Percentiles rank a stretch among this genome's conserved stretches.
phyloP scores from a whole-genome alignment of 2,888 invertebrate species.

The Temnothorax unifasciatus region DNA sequence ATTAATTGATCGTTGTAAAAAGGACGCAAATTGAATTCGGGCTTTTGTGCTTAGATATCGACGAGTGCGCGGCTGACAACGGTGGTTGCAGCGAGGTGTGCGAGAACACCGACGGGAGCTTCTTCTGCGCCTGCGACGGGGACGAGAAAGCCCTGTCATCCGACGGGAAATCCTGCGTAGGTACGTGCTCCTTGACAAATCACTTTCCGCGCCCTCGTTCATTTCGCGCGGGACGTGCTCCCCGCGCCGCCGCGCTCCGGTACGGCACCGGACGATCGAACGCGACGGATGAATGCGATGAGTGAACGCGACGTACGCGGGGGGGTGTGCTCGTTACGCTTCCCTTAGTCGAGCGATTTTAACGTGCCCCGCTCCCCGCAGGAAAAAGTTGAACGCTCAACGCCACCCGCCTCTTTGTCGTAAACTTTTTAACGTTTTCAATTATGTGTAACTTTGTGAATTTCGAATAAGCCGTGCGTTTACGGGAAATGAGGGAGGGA shows the following conservation, averaged over 20 bases:
- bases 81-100: constrained; percentile 89
- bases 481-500: too few species aligned
- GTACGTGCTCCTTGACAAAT: constrained; percentile 74
- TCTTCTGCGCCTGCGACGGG: constrained; percentile 87
- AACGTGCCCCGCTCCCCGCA: not conserved
- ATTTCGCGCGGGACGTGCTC: not conserved
- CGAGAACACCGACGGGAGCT: constrained; percentile 87
- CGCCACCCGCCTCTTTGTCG: not conserved
- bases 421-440: constrained; percentile 42
- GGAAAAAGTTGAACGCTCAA: not conserved
- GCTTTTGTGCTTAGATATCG: constrained; percentile 77
- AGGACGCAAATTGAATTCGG: not conserved
- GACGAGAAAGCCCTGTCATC: constrained; percentile 82
- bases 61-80: constrained; percentile 86
- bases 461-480: not conserved
- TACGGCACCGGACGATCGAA: constrained; percentile 25
- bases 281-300: not conserved
- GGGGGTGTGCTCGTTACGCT: not conserved
- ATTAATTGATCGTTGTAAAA: not conserved
- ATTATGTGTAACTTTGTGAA: constrained; percentile 33
- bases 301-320: not conserved
- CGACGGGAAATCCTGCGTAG: constrained; percentile 83
- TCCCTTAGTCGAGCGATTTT: not conserved
- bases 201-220: constrained; percentile 14
- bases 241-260: constrained; percentile 4